A percentile compares a stretch with the other conserved stretches of the same genome.
Evolutionary conservation across 2,888 invertebrate species (phyloP).

Genomic region (Cheiracanthium punctorium): DNA sequence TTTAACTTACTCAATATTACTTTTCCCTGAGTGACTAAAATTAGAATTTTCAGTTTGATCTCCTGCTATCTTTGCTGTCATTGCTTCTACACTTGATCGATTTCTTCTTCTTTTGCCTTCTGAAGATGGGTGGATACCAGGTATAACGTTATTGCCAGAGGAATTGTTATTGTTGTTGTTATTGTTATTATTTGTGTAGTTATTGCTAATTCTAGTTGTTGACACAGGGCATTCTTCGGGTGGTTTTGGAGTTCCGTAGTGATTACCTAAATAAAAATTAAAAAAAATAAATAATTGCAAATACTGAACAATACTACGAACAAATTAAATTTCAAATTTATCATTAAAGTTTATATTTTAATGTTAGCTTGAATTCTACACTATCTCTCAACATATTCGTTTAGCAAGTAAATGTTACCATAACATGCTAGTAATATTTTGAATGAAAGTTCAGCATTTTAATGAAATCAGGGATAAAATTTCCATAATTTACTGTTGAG

Average conservation of each 20-base stretch:
- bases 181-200: constrained; percentile 51
- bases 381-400: no score
- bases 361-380: no score
- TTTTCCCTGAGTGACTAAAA: constrained; percentile 48
- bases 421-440: no score
- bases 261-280: no score
- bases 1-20: constrained; percentile 42
- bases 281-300: no score
- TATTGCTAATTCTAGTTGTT: constrained; percentile 72
- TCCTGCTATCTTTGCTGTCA: constrained; percentile 75
- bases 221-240: constrained; percentile 75
- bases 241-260: constrained; percentile 81
- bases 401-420: no score
- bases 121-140: constrained; percentile 78
- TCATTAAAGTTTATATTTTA: no score
- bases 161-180: constrained; percentile 2
- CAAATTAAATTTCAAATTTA: no score
- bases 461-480: no score
- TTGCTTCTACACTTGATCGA: constrained; percentile 79
- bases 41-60: constrained; percentile 46
- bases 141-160: constrained; percentile 74
- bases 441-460: no score
- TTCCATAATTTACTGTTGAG: no score
- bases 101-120: constrained; percentile 78
- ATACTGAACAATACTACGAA: no score